phyloP scores from a whole-genome alignment of 2,797 vertebrate species.

The Rhinogobio ventralis region DNA sequence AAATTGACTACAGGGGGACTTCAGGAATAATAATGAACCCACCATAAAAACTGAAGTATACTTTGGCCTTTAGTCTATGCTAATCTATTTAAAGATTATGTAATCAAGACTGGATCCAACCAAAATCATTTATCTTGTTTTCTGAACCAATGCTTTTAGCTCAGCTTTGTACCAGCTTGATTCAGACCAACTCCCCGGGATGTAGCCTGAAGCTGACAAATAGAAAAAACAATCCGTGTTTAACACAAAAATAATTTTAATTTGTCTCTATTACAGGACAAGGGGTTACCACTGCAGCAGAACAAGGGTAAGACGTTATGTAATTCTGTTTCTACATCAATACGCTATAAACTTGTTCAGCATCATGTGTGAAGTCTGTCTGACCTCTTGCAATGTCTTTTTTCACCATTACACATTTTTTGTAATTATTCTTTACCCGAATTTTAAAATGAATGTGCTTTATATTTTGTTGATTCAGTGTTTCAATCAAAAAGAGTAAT shows the following conservation, averaged over 20 bases:
- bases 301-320: slow-evolving; percentile 78
- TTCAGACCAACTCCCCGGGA: neutral
- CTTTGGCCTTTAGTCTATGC: neutral
- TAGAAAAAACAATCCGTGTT: neutral
- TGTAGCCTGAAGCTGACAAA: neutral
- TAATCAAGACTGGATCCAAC: neutral
- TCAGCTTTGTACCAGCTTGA: neutral
- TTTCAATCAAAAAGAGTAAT: slow-evolving; percentile 8
- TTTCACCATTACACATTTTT: neutral
- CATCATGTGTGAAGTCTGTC: slow-evolving; percentile 5
- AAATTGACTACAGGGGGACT: no score
- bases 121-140: neutral
- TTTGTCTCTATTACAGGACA: slow-evolving; percentile 67
- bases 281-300: slow-evolving; percentile 71
- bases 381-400: neutral
- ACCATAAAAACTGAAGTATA: neutral
- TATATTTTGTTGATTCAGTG: slow-evolving; percentile 10
- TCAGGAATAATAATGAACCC: no score
- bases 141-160: neutral
- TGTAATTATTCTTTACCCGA: neutral
- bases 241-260: neutral
- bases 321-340: neutral
- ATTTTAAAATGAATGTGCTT: slow-evolving; percentile 20
- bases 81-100: neutral
- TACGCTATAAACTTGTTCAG: slow-evolving; percentile 15